Evolutionary conservation across 2,888 invertebrate genomes (phyloP), one percentile per base, ranked within the genome.

Genomic region (Dasysyrphus tricinctus): DNA sequence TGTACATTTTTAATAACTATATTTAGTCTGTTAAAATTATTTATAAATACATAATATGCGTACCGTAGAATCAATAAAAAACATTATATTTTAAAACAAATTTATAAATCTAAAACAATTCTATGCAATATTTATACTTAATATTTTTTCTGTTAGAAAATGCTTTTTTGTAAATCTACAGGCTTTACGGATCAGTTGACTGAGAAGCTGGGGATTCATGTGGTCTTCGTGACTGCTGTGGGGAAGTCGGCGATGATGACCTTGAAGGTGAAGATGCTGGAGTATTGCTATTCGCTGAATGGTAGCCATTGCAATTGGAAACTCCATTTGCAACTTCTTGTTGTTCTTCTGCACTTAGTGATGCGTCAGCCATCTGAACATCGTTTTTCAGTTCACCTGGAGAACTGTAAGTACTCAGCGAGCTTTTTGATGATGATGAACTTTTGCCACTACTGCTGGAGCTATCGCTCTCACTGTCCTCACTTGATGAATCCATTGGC

Each of bases 391-490:
- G 72, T 49, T 72, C 80, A 14, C 51, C 77, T 0, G 77, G 63
- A 47, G 81, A 88, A 88, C 88, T 88, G 19, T 89, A 89, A 44
- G 89, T 89, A 87, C 89, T 90, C 54, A 89, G 75, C 14, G 90
- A 90, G 74, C 90, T 89, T 32, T 81, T 39, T 14, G 90, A 91
- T 7, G 91, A 91, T 12, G 93, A 93, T 16, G 91, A 91, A 67
- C 92, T 93, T 56, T 92, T 92, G 83, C 93, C 94, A 81, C 94
- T 94, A 63, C 93, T 93, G 90, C 93, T 93, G 79, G 91, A 91
- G 83, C 93, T 94, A 84, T 94, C 94, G 90, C 94, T 94, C 90
- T 94, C 94, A 88, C 93, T 94, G 83, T 94, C 94, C 67, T 93
- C 92, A 88, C 93, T 94, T 2, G 92, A 90, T 4, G 92, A 91